Percentiles rank a stretch among this genome's conserved stretches.
phyloP scores from a whole-genome alignment of 53 echinoderm and acorn worm genomes.

The Henricia sp. region DNA sequence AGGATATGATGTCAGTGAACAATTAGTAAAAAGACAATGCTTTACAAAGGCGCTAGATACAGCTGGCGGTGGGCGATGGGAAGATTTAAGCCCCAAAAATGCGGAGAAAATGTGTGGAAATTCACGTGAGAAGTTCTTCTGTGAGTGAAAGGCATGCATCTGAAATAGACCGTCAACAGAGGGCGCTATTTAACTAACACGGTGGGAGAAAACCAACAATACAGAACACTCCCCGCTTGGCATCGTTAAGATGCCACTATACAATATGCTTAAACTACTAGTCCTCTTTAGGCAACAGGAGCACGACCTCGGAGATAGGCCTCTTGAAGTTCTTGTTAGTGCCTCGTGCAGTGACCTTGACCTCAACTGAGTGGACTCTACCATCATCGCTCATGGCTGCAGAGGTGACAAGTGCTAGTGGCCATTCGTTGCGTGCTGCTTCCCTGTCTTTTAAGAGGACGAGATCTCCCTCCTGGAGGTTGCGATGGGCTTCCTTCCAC shows the following conservation, averaged over 20 bases:
- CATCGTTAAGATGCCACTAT: conserved; percentile 17
- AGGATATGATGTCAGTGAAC: too few species aligned
- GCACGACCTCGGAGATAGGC: conserved; percentile 27
- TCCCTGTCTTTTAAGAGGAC: conserved; percentile 52
- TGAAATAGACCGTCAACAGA: too few species aligned
- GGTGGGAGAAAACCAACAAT: not conserved
- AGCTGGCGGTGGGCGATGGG: too few species aligned
- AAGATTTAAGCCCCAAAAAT: too few species aligned
- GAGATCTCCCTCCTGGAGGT: conserved; percentile 32
- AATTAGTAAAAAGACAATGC: too few species aligned
- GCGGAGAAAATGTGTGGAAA: too few species aligned
- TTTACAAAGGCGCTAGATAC: too few species aligned
- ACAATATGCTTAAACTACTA: not conserved
- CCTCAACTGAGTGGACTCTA: conserved; percentile 16
- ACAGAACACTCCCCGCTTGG: conserved; percentile 8
- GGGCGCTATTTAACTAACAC: not conserved
- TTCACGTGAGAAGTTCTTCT: too few species aligned
- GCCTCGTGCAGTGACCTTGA: conserved; percentile 9
- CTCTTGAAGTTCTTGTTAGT: conserved; percentile 28
- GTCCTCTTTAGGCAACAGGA: conserved; percentile 26
- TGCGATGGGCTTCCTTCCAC: conserved; percentile 22
- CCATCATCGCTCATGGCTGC: not conserved
- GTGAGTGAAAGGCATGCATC: too few species aligned
- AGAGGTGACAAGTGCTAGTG: conserved; percentile 14
- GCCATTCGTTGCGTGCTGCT: conserved; percentile 42